These are phyloP conservation scores for Athalia circularis DNA, from an alignment of 2,888 invertebrate genomes.

Conservation along the genomic window DNA sequence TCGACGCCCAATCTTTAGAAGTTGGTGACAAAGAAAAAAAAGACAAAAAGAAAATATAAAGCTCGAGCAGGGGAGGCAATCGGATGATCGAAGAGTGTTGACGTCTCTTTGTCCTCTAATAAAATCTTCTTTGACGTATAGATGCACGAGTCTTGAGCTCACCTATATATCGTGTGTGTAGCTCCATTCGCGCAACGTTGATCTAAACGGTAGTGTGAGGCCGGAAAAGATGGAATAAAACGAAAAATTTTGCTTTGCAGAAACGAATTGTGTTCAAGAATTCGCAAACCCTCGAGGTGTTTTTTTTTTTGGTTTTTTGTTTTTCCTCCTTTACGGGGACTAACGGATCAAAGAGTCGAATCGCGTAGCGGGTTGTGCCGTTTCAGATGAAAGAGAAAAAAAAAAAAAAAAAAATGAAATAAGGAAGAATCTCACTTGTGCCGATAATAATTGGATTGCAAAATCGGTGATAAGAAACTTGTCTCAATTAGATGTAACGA, in stretches of 20 bases:
- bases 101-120: slow-evolving; percentile 29
- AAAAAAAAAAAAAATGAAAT: background rate
- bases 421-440: background rate
- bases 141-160: slow-evolving; percentile 1
- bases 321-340: background rate
- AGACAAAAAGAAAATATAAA: background rate
- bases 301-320: background rate
- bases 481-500: no score
- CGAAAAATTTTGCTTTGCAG: background rate
- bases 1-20: no score
- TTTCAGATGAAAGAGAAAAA: background rate
- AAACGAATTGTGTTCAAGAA: no score
- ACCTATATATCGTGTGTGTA: no score
- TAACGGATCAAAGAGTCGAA: slow-evolving; percentile 38
- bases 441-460: background rate
- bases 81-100: background rate
- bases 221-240: background rate
- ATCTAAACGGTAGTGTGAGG: no score
- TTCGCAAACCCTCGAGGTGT: no score
- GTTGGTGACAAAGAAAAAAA: no score
- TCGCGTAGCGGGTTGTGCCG: slow-evolving; percentile 40
- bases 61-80: background rate
- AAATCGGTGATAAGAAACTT: no score
- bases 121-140: slow-evolving; percentile 11
- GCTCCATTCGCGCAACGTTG: no score